Base-by-base conservation (phyloP, 2,888 invertebrate species). In the Polymixis flavicincta region DNA sequence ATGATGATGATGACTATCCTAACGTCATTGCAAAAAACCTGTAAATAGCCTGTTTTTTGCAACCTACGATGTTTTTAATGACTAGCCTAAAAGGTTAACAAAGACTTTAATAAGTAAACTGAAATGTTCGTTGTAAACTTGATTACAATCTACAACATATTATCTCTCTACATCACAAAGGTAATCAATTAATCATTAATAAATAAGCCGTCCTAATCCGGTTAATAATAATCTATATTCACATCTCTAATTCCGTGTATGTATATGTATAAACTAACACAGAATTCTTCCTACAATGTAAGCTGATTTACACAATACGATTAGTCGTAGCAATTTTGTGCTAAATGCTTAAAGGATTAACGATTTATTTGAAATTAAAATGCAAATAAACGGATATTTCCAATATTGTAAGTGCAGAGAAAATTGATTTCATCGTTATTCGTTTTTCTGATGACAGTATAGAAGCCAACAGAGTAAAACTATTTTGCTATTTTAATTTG, bases 151-250 rank as follows among this genome's bases (percentile, higher is more conserved):
- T 0, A 28, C 17, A 55, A 17, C 22, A 45, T 61, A 9, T 19
- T 60, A 68, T 0, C 50, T 45, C 28, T 14, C 50, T 57, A 37
- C 11, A 32, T 54, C 32, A 48, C 74, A 60, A 42, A 72, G 37
- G 9, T 65, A 75, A 77, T 74, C 78, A 52, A 82, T 72, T 42
- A 25, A 64, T 63, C 37, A 69, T 42, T 61, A 60, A 64, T 73
- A 60, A 71, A 45, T 75, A 69, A 70, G 25, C 54, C 59, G 9
- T 13, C 19, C 57, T 86, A 61, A 86, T 71, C 55, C 37, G n/a
- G 22, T 50, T 55, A 64, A 71, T 83, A 64, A 83, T 37, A 60
- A 22, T 54, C 28, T 42, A 19, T 77, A 78, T 63, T 28, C 13
- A 25, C 28, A 55, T 54, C 22, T 57, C 55, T 50, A 50, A 54